A percentile compares a stretch with the other conserved stretches of the same genome.
Evolutionary conservation across 2,797 vertebrate species (phyloP).

Genomic region (Dallia pectoralis): DNA sequence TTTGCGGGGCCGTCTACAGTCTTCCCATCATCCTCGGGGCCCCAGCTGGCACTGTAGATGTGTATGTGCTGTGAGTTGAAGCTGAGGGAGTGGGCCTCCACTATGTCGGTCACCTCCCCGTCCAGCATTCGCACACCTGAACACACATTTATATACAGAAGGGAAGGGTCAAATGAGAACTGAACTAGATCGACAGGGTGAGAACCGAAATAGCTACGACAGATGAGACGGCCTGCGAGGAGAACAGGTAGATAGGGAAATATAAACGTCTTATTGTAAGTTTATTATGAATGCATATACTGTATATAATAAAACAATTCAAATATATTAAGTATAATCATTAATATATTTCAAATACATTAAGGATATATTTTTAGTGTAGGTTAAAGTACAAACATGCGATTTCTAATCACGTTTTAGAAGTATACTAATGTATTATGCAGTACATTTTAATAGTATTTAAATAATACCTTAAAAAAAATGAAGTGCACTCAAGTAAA

Average conservation of each 20-base stretch:
- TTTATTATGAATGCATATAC: no score
- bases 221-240: slow-evolving; percentile 3
- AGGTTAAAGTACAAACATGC: no score
- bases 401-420: no score
- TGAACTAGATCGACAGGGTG: background rate
- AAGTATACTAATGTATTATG: no score
- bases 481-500: no score
- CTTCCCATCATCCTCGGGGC: slow-evolving; percentile 94
- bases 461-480: no score
- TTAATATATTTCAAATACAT: no score
- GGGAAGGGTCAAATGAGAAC: background rate
- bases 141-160: slow-evolving; percentile 4
- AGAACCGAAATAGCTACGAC: slow-evolving; percentile 15
- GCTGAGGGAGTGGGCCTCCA: slow-evolving; percentile 92
- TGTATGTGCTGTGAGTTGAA: slow-evolving; percentile 93
- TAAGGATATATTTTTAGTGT: no score
- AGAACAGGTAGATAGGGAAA: background rate
- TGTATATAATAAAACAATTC: no score
- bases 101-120: slow-evolving; percentile 93
- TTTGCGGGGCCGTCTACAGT: slow-evolving; percentile 94
- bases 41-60: slow-evolving; percentile 98
- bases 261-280: background rate
- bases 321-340: no score
- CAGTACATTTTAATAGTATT: no score
- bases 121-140: slow-evolving; percentile 97